These are phyloP conservation scores for Acanthopleura granulata DNA, from an alignment of 2,888 invertebrate species.

Conservation along the genomic window DNA sequence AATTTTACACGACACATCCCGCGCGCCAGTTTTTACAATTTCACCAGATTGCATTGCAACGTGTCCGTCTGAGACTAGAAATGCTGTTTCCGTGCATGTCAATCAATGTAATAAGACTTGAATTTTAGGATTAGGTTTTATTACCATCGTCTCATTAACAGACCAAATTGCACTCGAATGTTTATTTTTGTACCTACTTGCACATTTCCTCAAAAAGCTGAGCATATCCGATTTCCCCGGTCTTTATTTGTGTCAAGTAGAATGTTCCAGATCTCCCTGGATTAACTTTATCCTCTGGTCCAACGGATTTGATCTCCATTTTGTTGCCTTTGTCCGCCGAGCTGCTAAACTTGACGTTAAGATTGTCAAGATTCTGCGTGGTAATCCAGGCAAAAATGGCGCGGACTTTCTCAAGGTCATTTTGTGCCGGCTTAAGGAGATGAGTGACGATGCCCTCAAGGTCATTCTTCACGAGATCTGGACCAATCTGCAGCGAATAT, in stretches of 20 bases:
- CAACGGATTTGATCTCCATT: no score
- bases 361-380: constrained; percentile 20
- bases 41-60: no score
- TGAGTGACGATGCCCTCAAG: constrained; percentile 19
- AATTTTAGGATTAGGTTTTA: no score
- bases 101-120: no score
- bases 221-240: background rate
- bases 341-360: no score
- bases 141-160: no score
- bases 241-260: background rate
- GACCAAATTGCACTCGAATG: no score
- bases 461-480: constrained; percentile 14
- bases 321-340: no score
- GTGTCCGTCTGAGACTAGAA: no score
- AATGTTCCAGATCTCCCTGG: background rate
- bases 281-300: background rate
- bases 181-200: background rate
- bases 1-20: no score
- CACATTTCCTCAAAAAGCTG: constrained; percentile 6
- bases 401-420: constrained; percentile 25
- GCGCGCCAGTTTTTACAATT: no score
- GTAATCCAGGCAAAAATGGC: constrained; percentile 35
- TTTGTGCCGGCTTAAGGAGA: constrained; percentile 5
- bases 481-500: background rate
- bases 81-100: no score